Percentiles rank a stretch among this genome's conserved stretches.
These are phyloP conservation scores for Camponotus pennsylvanicus DNA, from an alignment of 1,140 invertebrate genomes.

Conservation along the genomic window DNA sequence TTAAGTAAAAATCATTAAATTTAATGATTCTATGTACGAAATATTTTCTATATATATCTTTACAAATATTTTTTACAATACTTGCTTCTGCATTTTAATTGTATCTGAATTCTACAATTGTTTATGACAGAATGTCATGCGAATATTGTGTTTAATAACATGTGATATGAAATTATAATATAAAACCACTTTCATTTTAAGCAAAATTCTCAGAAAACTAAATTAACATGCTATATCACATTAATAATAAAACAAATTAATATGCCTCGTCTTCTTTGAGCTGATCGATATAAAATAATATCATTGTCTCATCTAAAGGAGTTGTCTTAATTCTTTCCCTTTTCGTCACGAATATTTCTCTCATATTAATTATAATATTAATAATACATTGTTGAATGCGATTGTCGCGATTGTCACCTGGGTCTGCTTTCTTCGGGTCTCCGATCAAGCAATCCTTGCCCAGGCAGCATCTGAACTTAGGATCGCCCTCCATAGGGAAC, in stretches of 20 bases:
- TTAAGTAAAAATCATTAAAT: background rate
- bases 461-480: slow-evolving; percentile 92
- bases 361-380: slow-evolving; percentile 7
- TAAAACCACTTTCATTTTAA: background rate
- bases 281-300: background rate
- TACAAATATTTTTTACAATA: background rate
- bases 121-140: background rate
- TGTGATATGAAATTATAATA: background rate
- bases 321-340: background rate
- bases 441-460: slow-evolving; percentile 91
- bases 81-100: background rate
- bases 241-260: background rate
- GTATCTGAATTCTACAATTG: background rate
- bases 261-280: background rate
- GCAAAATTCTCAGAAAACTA: background rate
- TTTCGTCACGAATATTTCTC: background rate
- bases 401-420: slow-evolving; percentile 88
- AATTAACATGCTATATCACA: background rate
- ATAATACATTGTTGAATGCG: background rate
- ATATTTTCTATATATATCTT: background rate
- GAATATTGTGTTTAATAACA: slow-evolving; percentile 2
- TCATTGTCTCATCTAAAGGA: background rate
- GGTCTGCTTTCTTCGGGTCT: slow-evolving; percentile 91
- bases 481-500: slow-evolving; percentile 90
- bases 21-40: background rate